Percentiles rank a stretch among this genome's conserved stretches.
Conservation (phyloP, 1,140 invertebrate genomes). For the Oedothorax gibbosus region DNA sequence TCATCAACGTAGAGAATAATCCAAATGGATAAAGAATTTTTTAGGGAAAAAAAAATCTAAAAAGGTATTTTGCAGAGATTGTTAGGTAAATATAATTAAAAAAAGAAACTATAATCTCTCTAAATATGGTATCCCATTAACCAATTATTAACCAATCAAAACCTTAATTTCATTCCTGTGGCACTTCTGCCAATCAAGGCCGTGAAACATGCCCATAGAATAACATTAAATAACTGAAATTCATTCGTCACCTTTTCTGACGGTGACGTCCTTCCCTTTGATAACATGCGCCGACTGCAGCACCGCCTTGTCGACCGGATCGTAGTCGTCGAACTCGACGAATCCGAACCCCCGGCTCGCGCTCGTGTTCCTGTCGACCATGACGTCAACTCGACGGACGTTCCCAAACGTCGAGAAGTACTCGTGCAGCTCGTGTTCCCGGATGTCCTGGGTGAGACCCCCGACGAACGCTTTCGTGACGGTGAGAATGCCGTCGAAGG, state of each 20-base stretch:
- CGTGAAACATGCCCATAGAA: neutral
- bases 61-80: no score
- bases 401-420: conserved; percentile 93
- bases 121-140: no score
- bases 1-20: no score
- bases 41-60: no score
- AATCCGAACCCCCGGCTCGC: conserved; percentile 43
- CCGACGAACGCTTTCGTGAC: conserved; percentile 88
- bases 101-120: no score
- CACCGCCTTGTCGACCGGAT: conserved; percentile 50
- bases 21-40: no score
- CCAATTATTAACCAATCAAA: no score
- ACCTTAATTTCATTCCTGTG: no score
- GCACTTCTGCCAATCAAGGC: neutral
- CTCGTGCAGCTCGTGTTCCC: conserved; percentile 88
- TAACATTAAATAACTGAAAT: neutral
- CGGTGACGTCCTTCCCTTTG: conserved; percentile 34
- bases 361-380: conserved; percentile 48
- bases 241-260: conserved; percentile 45
- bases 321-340: conserved; percentile 57
- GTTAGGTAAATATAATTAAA: no score
- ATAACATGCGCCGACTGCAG: conserved; percentile 36
- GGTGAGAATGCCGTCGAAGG: conserved; percentile 41
- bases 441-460: conserved; percentile 90
- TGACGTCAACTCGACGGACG: conserved; percentile 67